Conservation (phyloP, 1,140 invertebrate species). For the Drusus annulatus region DNA sequence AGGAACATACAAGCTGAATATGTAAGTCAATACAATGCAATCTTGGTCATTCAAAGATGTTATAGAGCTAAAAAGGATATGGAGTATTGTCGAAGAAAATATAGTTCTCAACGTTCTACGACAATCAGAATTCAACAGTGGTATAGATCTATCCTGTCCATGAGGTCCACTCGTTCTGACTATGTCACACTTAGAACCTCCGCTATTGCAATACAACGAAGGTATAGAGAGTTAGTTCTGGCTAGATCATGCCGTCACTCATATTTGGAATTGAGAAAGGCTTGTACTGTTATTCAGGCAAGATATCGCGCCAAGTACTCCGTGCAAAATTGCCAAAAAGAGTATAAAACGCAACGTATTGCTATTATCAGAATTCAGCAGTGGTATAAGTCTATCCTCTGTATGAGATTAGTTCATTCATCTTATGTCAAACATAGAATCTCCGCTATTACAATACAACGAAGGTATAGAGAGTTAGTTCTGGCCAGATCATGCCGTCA, state of each 20-base stretch:
- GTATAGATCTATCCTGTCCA: constrained; percentile 17
- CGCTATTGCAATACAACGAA: constrained; percentile 17
- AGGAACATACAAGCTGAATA: constrained; percentile 44
- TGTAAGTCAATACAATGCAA: constrained; percentile 36
- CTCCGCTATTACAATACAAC: too few species aligned
- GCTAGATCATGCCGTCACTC: constrained; percentile 24
- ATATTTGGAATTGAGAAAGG: constrained; percentile 61
- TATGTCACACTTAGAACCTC: constrained; percentile 9
- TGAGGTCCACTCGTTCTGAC: background rate
- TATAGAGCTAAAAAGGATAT: constrained; percentile 28
- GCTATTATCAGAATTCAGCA: constrained; percentile 58
- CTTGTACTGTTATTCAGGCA: constrained; percentile 22
- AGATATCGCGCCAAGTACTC: too few species aligned
- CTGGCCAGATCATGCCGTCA: too few species aligned
- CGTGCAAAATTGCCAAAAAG: constrained; percentile 1
- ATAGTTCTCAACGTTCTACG: constrained; percentile 36
- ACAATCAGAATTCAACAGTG: constrained; percentile 57
- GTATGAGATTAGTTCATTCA: background rate
- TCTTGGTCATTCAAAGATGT: constrained; percentile 11
- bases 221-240: background rate
- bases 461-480: too few species aligned
- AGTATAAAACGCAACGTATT: constrained; percentile 29
- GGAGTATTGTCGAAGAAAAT: constrained; percentile 38
- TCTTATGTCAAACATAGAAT: background rate
- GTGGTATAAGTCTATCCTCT: constrained; percentile 32